Conservation (phyloP, 2,797 vertebrate species). For the Hoplostethus atlanticus region DNA sequence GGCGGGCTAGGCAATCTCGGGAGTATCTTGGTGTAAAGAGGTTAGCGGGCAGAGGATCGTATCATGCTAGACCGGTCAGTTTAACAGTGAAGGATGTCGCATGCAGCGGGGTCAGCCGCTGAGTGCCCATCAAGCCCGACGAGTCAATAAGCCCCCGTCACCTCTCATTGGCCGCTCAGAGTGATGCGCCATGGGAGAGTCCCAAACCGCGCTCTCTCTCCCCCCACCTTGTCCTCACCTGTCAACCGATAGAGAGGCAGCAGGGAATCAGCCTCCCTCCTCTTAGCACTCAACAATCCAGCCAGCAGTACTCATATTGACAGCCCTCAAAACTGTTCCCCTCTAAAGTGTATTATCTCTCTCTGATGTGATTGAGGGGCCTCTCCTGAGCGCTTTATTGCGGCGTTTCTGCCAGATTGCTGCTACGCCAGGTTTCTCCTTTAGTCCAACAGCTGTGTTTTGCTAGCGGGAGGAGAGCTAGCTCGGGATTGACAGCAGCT, state of each 20-base stretch:
- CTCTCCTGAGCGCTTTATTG: conserved; percentile 48
- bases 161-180: conserved; percentile 63
- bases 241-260: conserved; percentile 60
- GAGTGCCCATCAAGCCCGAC: conserved; percentile 62
- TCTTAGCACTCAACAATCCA: conserved; percentile 59
- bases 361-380: conserved; percentile 51
- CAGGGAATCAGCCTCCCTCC: conserved; percentile 54
- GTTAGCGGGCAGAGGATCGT: conserved; percentile 57
- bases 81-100: conserved; percentile 60
- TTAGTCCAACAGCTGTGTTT: conserved; percentile 43
- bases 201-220: conserved; percentile 35
- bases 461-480: conserved; percentile 19
- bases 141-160: conserved; percentile 68
- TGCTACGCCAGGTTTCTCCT: conserved; percentile 33
- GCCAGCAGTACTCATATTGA: conserved; percentile 55
- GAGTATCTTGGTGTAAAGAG: conserved; percentile 61
- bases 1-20: conserved; percentile 48
- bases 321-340: conserved; percentile 64
- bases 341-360: conserved; percentile 60
- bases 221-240: conserved; percentile 51
- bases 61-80: conserved; percentile 54
- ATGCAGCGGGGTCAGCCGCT: conserved; percentile 55
- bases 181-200: conserved; percentile 57
- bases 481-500: conserved; percentile 25
- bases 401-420: conserved; percentile 28